Percentiles rank a stretch among this genome's conserved stretches.
phyloP scores from a whole-genome alignment of 30 jellyfish, hydroid and myxozoan genomes.

The Chrysaora quinquecirrha region DNA sequence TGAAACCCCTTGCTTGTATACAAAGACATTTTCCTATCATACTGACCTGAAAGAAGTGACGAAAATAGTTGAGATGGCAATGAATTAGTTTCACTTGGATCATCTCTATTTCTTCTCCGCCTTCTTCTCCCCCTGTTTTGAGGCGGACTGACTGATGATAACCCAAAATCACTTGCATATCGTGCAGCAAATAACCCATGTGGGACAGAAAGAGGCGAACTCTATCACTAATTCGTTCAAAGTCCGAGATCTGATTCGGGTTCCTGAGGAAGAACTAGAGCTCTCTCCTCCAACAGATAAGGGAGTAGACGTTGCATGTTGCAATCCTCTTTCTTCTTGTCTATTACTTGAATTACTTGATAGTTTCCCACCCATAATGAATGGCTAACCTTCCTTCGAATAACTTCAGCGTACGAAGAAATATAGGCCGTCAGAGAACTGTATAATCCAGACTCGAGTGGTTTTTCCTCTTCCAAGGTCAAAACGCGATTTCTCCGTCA shows the following conservation, averaged over 20 bases:
- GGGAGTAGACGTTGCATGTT: constrained; percentile 25
- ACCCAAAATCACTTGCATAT: constrained; percentile 60
- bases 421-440: no score
- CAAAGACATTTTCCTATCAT: no score
- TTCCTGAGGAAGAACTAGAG: constrained; percentile 19
- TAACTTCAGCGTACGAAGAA: no score
- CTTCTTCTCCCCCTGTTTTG: constrained; percentile 61
- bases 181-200: constrained; percentile 48
- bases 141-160: constrained; percentile 42
- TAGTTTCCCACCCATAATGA: constrained; percentile 58
- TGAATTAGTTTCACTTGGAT: constrained; percentile 78
- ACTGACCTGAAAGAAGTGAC: constrained; percentile 78
- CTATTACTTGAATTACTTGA: constrained; percentile 62
- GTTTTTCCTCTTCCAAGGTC: no score
- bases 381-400: no score
- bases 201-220: constrained; percentile 56
- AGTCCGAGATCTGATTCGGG: constrained; percentile 52
- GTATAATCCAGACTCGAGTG: no score
- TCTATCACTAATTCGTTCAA: constrained; percentile 36
- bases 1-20: no score
- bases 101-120: constrained; percentile 82
- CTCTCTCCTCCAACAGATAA: constrained; percentile 34
- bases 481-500: no score
- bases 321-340: neutral
- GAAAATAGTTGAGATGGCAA: constrained; percentile 91